Conservation (phyloP, 2,888 invertebrate genomes). For the Halocaridina rubra region DNA sequence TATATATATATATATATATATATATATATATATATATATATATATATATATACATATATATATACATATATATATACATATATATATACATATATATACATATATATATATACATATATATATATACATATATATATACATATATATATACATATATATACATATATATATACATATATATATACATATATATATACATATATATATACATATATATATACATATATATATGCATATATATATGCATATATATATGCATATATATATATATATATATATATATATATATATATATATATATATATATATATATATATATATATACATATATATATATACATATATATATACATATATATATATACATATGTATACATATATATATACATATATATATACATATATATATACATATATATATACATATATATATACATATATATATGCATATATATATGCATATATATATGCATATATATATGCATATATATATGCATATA, state of each 20-base stretch:
- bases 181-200: neutral
- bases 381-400: no score
- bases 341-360: neutral
- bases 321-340: neutral
- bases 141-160: conserved; percentile 9
- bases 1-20: conserved; percentile 10
- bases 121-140: conserved; percentile 16
- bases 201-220: neutral
- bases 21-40: neutral
- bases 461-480: no score
- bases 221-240: conserved; percentile 4
- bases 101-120: conserved; percentile 18
- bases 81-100: neutral
- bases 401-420: no score
- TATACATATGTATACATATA: no score
- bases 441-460: no score
- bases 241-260: conserved; percentile 6
- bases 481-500: no score
- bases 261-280: neutral
- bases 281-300: neutral
- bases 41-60: neutral
- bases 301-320: neutral
- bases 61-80: neutral
- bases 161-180: neutral
- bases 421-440: no score